Evolutionary conservation across 2,797 vertebrate genomes (phyloP).

Genomic region (Falco cherrug): DNA sequence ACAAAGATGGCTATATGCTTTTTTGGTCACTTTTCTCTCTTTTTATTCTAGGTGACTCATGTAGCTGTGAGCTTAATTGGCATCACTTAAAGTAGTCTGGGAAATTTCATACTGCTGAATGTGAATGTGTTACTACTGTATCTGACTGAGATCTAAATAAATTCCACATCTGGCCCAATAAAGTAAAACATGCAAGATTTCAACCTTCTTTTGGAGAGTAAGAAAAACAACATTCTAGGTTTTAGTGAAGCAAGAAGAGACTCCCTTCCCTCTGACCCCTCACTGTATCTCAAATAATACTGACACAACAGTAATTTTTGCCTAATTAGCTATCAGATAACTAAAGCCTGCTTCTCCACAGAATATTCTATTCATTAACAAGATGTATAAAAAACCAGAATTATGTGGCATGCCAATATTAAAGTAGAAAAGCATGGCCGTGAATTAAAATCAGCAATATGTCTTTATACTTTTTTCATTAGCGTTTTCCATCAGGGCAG

Average conservation of each 20-base stretch:
- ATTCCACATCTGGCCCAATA: constrained; percentile 64
- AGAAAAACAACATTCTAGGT: neutral
- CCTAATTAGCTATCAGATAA: neutral
- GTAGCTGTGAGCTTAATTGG: constrained; percentile 73
- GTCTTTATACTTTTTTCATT: neutral
- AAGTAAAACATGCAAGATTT: constrained; percentile 38
- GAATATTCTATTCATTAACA: neutral
- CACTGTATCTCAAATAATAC: neutral
- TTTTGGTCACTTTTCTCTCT: constrained; percentile 56
- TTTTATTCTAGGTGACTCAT: constrained; percentile 71
- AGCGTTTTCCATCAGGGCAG: neutral
- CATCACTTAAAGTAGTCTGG: constrained; percentile 56
- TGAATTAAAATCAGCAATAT: neutral
- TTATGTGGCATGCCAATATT: neutral
- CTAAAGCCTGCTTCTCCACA: neutral
- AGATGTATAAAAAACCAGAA: neutral
- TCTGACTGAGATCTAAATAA: constrained; percentile 69
- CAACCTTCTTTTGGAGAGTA: constrained; percentile 22
- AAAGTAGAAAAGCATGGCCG: neutral
- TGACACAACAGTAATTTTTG: neutral
- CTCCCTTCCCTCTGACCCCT: neutral
- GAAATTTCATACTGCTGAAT: constrained; percentile 71
- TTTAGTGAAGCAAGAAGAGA: neutral
- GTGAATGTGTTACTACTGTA: constrained; percentile 68
- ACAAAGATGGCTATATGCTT: neutral